These are phyloP conservation scores for Prosopocoilus inquinatus DNA, from an alignment of 2,888 invertebrate species.

Conservation along the genomic window DNA sequence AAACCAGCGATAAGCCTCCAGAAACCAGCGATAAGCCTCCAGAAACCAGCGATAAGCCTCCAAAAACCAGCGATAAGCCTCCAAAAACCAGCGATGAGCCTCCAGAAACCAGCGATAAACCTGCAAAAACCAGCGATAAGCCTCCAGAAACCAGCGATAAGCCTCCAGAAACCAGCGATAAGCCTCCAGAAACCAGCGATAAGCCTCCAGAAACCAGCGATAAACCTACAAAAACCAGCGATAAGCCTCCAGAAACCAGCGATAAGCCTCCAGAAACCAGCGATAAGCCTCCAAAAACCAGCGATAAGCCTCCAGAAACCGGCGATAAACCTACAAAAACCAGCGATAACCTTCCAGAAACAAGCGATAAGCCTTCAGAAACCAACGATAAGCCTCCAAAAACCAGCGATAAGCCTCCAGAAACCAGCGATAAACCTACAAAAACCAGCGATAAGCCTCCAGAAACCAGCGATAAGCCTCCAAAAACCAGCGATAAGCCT, in stretches of 20 bases:
- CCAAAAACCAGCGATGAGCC: slow-evolving; percentile 12
- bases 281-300: too few relatives aligned
- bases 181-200: slow-evolving; percentile 6
- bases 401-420: too few relatives aligned
- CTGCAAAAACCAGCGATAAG: slow-evolving; percentile 10
- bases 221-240: slow-evolving; percentile 6
- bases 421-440: slow-evolving; percentile 10
- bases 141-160: slow-evolving; percentile 9
- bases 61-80: slow-evolving; percentile 6
- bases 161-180: slow-evolving; percentile 11
- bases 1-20: slow-evolving; percentile 10
- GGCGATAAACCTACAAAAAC: too few relatives aligned
- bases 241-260: slow-evolving; percentile 10
- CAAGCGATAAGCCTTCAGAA: too few relatives aligned
- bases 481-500: slow-evolving; percentile 7
- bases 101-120: slow-evolving; percentile 3
- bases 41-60: slow-evolving; percentile 9
- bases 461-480: slow-evolving; percentile 9
- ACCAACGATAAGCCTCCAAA: slow-evolving; percentile 9
- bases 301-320: slow-evolving; percentile 8
- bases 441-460: slow-evolving; percentile 31
- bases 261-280: slow-evolving; percentile 7
- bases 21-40: too few relatives aligned
- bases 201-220: slow-evolving; percentile 12
- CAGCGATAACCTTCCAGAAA: slow-evolving; percentile 6